Evolutionary conservation across 2,113 vertebrate genomes (phyloP).

Genomic region (Machaerirhynchus nigripectus): DNA sequence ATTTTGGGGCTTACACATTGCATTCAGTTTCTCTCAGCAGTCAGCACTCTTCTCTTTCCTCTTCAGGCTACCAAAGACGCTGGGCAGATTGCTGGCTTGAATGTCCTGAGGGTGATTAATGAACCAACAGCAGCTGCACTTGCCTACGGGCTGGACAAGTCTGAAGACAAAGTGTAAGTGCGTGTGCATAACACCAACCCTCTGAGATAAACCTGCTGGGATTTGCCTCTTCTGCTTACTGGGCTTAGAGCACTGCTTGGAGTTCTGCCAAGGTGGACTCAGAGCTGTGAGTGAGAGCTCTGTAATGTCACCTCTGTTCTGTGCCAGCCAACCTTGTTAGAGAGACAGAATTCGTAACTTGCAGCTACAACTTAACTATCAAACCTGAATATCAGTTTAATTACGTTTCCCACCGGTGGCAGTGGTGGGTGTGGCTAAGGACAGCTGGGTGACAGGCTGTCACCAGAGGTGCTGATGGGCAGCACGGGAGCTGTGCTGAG

Average conservation of each 20-base stretch:
- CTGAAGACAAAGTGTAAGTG: conserved; percentile 94
- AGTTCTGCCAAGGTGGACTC: neutral
- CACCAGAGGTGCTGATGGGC: neutral
- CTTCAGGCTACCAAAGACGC: conserved; percentile 95
- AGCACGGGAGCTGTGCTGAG: neutral
- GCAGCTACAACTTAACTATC: neutral
- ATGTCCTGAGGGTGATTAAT: conserved; percentile 96
- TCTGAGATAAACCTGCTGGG: neutral
- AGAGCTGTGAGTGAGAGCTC: neutral
- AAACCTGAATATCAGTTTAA: neutral
- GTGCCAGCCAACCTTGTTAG: neutral
- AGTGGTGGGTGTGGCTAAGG: neutral
- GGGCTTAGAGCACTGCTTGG: neutral
- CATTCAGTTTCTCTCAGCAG: neutral
- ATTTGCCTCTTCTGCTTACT: neutral
- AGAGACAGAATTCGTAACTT: neutral
- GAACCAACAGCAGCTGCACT: conserved; percentile 96
- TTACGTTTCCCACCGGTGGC: neutral
- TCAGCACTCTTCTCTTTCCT: neutral
- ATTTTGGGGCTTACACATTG: neutral
- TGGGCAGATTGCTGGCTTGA: conserved; percentile 93
- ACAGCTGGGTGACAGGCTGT: neutral
- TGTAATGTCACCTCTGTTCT: neutral
- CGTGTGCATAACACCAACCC: neutral
- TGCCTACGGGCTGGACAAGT: conserved; percentile 97